These are phyloP conservation scores for Tetropium fuscum DNA, from an alignment of 2,888 invertebrate species.

Conservation along the genomic window DNA sequence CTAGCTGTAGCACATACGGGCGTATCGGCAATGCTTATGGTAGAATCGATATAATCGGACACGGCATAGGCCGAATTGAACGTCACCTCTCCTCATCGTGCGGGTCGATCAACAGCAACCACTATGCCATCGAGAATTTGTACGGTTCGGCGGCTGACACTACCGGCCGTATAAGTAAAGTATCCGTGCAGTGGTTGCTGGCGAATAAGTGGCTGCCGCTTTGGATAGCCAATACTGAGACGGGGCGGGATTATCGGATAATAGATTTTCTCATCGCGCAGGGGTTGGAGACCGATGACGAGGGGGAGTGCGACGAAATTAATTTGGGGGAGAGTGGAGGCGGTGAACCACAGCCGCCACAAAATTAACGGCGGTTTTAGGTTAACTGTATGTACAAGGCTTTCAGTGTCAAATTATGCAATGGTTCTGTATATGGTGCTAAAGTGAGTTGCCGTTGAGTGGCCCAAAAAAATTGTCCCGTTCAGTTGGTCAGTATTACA, in stretches of 20 bases:
- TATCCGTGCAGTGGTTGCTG: conserved; percentile 75
- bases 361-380: conserved; percentile 11
- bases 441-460: neutral
- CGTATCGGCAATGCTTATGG: conserved; percentile 67
- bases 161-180: conserved; percentile 70
- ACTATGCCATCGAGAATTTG: conserved; percentile 65
- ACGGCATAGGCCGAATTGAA: conserved; percentile 69
- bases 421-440: neutral
- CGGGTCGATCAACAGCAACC: conserved; percentile 68
- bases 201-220: conserved; percentile 76
- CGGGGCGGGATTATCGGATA: conserved; percentile 64
- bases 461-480: neutral
- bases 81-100: conserved; percentile 76
- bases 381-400: neutral
- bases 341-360: conserved; percentile 18
- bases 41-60: conserved; percentile 70
- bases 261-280: conserved; percentile 62
- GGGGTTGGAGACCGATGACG: conserved; percentile 54
- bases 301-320: conserved; percentile 41
- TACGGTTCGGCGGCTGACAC: conserved; percentile 60
- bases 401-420: neutral
- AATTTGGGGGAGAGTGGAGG: neutral
- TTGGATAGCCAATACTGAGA: conserved; percentile 71
- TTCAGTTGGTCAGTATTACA: neutral
- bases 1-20: conserved; percentile 61